Base-by-base conservation (phyloP, 2,113 vertebrate genomes). In the Spea multiplicata region DNA sequence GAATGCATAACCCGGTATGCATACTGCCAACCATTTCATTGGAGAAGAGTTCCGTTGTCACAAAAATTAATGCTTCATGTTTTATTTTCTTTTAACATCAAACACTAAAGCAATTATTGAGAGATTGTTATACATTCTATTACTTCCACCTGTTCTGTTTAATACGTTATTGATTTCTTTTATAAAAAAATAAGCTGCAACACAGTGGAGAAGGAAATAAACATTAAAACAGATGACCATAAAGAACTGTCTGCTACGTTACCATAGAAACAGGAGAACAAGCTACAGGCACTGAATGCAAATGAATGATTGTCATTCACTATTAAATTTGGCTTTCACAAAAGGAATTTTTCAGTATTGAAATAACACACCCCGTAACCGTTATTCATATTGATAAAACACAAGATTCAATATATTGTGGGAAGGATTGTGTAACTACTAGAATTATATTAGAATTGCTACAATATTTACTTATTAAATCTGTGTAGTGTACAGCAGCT, bases 291-390 rank as follows among this genome's bases (percentile, higher is more conserved):
- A 53, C 55, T 77, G 59, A 72, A 73, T 78, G 44, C 61, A 78
- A 72, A 66, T 72, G 16, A 68, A 57, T 48, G 76, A 78, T 44
- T 72, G 71, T 68, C 69, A 16, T 48, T 53, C 76, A 44, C 64
- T 13, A 70, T 72, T 53, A 52, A 71, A 46, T 65, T 8, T 44
- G 65, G 8, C n/a, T 59, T 59, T 59, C 55, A 8, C 2, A 59
- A 8, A 59, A 52, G 5, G 14, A 30, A 30, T 30, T 30, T 30
- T 30, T 30, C 30, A 30, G 30, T 30, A 30, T 30, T 30, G 30
- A 30, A 30, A 30, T 30, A 30, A 30, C 30, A 30, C 30, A 30
- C 30, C 30, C 30, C 2, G 30, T 30, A 30, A 30, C 30, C 30
- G 2, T 30, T 30, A 30, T 30, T 30, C 30, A 30, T 30, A 30